A percentile compares a stretch with the other conserved stretches of the same genome.
These are phyloP conservation scores for Lacanobia oleracea DNA, from an alignment of 2,888 invertebrate genomes.

Conservation along the genomic window DNA sequence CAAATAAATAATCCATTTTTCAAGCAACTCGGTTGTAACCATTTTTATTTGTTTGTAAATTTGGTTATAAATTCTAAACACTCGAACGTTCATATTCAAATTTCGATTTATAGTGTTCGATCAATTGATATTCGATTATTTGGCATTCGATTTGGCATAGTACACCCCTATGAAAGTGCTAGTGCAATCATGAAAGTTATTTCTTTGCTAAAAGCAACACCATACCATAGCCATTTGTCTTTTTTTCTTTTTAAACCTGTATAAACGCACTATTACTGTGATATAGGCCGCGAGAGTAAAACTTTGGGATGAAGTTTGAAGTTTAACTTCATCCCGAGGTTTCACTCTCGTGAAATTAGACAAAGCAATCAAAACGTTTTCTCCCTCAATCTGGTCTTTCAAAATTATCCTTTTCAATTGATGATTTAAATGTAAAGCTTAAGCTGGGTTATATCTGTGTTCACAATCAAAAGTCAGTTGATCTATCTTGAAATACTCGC, in stretches of 20 bases:
- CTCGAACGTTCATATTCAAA: too few species aligned
- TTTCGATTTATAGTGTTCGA: too few species aligned
- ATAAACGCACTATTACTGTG: too few species aligned
- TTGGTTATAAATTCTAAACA: too few species aligned
- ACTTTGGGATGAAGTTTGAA: not conserved
- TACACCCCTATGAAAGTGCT: not conserved
- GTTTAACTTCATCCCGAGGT: too few species aligned
- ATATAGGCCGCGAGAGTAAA: not conserved
- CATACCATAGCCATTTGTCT: not conserved
- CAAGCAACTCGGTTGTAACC: too few species aligned
- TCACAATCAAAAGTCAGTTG: conserved; percentile 43
- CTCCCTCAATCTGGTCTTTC: not conserved
- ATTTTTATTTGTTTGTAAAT: too few species aligned
- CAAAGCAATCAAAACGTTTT: not conserved
- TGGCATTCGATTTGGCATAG: too few species aligned
- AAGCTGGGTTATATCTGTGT: conserved; percentile 15
- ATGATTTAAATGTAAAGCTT: conserved; percentile 9
- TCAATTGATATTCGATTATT: too few species aligned
- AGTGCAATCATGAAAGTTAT: not conserved
- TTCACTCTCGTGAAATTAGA: too few species aligned
- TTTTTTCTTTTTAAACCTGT: not conserved
- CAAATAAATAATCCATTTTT: too few species aligned
- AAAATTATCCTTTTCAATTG: conserved; percentile 27
- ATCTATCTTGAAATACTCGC: conserved; percentile 51
- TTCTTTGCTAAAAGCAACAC: not conserved